Evolutionary conservation across 1,140 invertebrate species (phyloP).

Genomic region (Euglossa dilemma): DNA sequence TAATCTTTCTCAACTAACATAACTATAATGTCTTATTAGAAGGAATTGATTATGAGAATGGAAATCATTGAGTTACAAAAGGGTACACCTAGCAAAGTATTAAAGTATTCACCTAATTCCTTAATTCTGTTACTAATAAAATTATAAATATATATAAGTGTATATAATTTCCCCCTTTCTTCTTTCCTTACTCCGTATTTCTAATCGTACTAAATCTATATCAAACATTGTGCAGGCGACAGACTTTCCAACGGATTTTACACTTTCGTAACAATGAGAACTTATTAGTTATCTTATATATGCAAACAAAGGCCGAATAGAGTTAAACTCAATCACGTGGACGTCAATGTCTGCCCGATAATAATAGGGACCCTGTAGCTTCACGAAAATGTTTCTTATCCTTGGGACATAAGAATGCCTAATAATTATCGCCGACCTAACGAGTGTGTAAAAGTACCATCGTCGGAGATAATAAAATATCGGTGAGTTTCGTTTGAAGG

Average conservation of each 20-base stretch:
- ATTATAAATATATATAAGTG: neutral
- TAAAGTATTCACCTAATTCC: neutral
- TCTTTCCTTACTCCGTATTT: neutral
- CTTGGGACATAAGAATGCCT: neutral
- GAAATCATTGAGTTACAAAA: constrained; percentile 2
- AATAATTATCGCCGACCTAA: neutral
- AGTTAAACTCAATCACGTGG: neutral
- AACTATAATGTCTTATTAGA: neutral
- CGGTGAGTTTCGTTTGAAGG: neutral
- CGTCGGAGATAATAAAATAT: neutral
- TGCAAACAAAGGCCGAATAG: neutral
- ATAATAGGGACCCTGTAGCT: constrained; percentile 14
- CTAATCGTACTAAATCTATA: constrained; percentile 10
- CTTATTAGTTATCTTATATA: neutral
- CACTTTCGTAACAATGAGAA: constrained; percentile 6
- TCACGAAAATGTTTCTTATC: neutral
- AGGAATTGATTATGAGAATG: neutral
- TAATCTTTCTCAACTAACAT: neutral
- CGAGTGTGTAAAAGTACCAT: neutral
- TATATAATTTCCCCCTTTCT: neutral
- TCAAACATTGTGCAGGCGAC: constrained; percentile 26
- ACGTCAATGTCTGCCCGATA: constrained; percentile 2
- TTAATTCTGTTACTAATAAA: neutral
- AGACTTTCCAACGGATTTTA: constrained; percentile 14
- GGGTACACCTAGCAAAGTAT: neutral